Base-by-base conservation (phyloP, 2,113 vertebrate species). In the Ptyas mucosa region DNA sequence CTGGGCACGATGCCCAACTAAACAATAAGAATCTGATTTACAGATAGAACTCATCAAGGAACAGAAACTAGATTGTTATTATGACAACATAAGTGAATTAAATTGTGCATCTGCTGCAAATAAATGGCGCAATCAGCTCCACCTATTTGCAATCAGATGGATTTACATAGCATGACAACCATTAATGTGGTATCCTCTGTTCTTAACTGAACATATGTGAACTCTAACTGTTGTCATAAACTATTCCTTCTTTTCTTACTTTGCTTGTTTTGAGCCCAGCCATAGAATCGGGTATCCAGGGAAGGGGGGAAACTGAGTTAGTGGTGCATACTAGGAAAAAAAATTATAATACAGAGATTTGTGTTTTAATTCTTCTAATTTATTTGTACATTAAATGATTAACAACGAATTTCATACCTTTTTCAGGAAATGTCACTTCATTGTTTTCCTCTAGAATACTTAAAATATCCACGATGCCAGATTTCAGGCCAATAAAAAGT, bases 401-500 rank as follows among this genome's bases (percentile, higher is more conserved):
- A 61, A 26, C 46, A 92, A 46, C 21, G 51, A 57, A 85, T 58
- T 90, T 95, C 87, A 90, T 0, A 0, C 39, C 29, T 89, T 94
- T 94, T 93, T 86, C 91, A 92, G 64, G 21, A 29, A 92, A 92
- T 24, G 88, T 89, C 81, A 89, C 0, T 0, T 91, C 21, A 49
- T 34, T 64, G 89, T 85, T 81, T 93, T 94, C 86, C 88, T 85
- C 26, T 52, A 61, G 39, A 57, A 93, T 18, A 94, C 61, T 87
- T 90, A 88, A 95, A 91, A 93, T 21, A 87, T 43, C 89, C 49
- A 93, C 69, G 69, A 86, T 53, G 92, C 93, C 93, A 91, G 92
- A 85, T 75, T 94, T 43, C 9, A 64, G 90, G 29, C 95, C 95
- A 93, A 97, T 39, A 64, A 89, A 86, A 24, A 95, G 15, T 43